Percentiles rank a stretch among this genome's conserved stretches.
These are phyloP conservation scores for Sminthopsis crassicaudata DNA, from an alignment of 2,113 vertebrate genomes.

Conservation along the genomic window DNA sequence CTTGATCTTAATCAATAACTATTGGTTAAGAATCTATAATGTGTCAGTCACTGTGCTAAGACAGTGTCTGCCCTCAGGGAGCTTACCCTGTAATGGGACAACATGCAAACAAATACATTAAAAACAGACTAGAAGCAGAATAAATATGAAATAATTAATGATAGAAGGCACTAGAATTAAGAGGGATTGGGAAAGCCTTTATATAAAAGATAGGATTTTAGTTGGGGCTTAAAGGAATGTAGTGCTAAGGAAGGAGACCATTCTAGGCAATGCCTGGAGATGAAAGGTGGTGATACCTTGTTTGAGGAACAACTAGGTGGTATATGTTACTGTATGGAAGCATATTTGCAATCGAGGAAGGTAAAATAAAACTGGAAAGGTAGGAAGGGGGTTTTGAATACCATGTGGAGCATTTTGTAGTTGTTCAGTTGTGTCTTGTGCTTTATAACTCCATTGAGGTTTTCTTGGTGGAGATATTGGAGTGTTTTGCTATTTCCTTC, in stretches of 20 bases:
- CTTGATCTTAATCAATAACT: not conserved
- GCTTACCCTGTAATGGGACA: not conserved
- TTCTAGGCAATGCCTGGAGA: not conserved
- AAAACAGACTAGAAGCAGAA: not conserved
- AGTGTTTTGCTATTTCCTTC: not conserved
- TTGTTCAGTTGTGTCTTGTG: not conserved
- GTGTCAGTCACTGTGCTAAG: not conserved
- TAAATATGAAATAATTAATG: not conserved
- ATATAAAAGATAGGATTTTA: not conserved
- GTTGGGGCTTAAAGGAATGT: not conserved
- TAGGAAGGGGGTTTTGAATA: not conserved
- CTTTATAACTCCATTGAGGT: not conserved
- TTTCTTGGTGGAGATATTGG: not conserved
- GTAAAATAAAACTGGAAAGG: not conserved
- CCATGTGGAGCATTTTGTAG: not conserved
- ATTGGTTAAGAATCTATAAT: not conserved
- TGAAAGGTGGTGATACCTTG: not conserved
- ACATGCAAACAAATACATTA: not conserved
- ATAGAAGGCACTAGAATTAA: not conserved
- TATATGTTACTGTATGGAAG: not conserved
- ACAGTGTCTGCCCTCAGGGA: not conserved
- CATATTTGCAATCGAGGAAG: not conserved
- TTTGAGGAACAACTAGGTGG: not conserved
- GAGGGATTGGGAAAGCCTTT: not conserved
- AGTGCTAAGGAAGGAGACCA: not conserved